Conservation (phyloP, 2,797 vertebrate species). For the Eulemur coronatus region DNA sequence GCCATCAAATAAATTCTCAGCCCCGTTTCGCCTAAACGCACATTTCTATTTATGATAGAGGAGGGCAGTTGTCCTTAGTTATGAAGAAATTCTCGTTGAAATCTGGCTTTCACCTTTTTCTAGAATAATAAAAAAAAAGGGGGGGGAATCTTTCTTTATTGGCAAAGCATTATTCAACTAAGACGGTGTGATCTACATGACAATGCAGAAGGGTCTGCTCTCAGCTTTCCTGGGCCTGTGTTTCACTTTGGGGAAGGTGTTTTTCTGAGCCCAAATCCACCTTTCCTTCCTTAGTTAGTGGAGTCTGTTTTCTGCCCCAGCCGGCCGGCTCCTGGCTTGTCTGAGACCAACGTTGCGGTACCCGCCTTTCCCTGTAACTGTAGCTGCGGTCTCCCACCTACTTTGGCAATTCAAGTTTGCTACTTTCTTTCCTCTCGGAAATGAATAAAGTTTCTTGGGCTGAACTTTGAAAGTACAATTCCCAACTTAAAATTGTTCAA, state of each 20-base stretch:
- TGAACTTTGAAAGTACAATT: not conserved
- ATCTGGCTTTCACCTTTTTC: slow-evolving; percentile 47
- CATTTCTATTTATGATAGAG: slow-evolving; percentile 62
- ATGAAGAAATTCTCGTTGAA: slow-evolving; percentile 51
- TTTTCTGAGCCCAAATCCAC: not conserved
- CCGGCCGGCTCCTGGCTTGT: not conserved
- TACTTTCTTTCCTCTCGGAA: not conserved
- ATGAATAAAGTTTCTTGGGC: not conserved
- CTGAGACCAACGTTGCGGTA: not conserved
- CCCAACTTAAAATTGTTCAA: not conserved
- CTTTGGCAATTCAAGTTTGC: not conserved
- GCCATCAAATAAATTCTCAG: slow-evolving; percentile 59
- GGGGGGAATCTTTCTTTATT: not conserved
- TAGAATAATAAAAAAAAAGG: not conserved
- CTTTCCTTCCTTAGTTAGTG: not conserved
- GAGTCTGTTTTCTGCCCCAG: not conserved
- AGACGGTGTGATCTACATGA: not conserved
- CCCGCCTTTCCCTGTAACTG: not conserved
- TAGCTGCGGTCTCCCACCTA: not conserved
- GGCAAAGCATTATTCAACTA: not conserved
- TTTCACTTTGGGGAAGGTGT: not conserved
- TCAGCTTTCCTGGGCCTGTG: not conserved
- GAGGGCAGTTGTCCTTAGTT: slow-evolving; percentile 41
- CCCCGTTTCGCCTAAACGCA: slow-evolving; percentile 58
- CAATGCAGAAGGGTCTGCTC: not conserved